phyloP scores from a whole-genome alignment of 2,113 vertebrate species.

The Bubo bubo region DNA sequence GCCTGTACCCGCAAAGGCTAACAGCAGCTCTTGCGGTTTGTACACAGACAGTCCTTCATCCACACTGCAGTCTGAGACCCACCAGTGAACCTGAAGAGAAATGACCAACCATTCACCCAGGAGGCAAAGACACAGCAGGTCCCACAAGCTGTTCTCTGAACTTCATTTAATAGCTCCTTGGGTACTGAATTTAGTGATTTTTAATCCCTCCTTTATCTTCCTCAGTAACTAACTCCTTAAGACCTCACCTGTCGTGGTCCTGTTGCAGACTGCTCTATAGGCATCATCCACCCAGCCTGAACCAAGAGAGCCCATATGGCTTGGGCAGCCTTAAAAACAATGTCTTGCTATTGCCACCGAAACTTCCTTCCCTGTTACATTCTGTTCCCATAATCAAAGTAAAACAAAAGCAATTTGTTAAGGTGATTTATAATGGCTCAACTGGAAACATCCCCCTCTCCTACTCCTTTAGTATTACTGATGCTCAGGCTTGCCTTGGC shows the following conservation, averaged over 20 bases:
- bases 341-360: neutral
- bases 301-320: neutral
- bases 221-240: neutral
- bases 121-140: neutral
- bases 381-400: neutral
- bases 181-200: neutral
- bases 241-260: accelerated
- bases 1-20: accelerated
- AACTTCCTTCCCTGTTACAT: neutral
- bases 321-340: neutral
- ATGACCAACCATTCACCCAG: neutral
- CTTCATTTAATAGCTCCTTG: neutral
- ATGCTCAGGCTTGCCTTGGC: neutral
- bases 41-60: neutral
- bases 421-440: neutral
- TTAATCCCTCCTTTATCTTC: neutral
- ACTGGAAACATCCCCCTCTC: neutral
- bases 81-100: neutral
- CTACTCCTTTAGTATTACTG: neutral
- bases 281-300: neutral
- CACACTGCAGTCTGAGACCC: neutral
- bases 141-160: neutral
- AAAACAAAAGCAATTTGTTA: neutral
- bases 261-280: neutral
- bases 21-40: neutral